Percentiles rank a stretch among this genome's conserved stretches.
Conservation (phyloP, 2,113 vertebrate genomes). For the Campylomormyrus tamandua region DNA sequence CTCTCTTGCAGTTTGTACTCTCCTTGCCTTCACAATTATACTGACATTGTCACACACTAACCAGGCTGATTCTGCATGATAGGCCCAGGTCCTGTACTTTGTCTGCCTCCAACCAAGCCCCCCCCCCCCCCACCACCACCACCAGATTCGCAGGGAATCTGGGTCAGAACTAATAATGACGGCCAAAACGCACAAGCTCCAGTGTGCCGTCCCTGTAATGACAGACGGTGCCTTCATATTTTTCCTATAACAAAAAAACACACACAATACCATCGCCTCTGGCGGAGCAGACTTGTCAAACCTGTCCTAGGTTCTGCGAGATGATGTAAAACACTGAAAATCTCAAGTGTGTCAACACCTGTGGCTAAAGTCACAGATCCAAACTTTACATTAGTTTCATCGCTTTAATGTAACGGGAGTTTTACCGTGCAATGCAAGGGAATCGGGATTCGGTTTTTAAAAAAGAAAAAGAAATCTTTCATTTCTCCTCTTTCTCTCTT, state of each 20-base stretch:
- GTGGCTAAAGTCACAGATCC: slow-evolving; percentile 9
- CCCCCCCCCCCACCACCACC: no score
- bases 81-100: background rate
- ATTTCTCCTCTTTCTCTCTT: background rate
- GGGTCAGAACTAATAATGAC: background rate
- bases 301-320: background rate
- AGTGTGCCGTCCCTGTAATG: background rate
- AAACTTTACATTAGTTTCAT: slow-evolving; percentile 3
- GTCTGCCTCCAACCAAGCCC: background rate
- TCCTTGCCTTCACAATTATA: background rate
- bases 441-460: background rate
- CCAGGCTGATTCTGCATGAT: background rate
- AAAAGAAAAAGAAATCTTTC: background rate
- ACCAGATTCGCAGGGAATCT: background rate
- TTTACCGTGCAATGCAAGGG: background rate
- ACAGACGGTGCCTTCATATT: slow-evolving; percentile 13
- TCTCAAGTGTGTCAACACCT: slow-evolving; percentile 15
- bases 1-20: background rate
- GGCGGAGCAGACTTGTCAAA: background rate
- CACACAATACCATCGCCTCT: background rate
- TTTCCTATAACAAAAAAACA: background rate
- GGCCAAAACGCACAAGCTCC: background rate
- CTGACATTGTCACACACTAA: background rate
- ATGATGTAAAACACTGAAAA: slow-evolving; percentile 19
- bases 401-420: background rate